phyloP scores from a whole-genome alignment of 2,113 vertebrate genomes.

The Nycticryphes semicollaris region DNA sequence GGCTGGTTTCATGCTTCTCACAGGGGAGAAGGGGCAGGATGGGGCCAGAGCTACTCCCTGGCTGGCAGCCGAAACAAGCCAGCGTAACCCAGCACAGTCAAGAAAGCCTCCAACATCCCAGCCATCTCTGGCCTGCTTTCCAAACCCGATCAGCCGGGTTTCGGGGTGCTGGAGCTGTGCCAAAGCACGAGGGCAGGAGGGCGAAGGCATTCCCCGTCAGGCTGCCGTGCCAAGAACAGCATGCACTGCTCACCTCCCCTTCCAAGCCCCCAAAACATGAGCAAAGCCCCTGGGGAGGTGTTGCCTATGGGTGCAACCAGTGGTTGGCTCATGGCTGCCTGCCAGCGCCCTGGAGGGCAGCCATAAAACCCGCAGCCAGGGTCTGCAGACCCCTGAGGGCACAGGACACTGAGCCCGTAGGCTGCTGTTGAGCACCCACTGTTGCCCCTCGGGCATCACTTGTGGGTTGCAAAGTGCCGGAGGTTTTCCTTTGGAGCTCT shows the following conservation, averaged over 20 bases:
- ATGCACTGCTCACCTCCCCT: neutral
- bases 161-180: neutral
- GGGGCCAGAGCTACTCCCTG: neutral
- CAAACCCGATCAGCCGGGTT: neutral
- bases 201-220: neutral
- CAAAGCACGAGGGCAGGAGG: neutral
- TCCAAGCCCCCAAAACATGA: fast-evolving
- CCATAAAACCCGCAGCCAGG: fast-evolving
- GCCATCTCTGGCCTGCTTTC: neutral
- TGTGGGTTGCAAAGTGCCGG: fast-evolving
- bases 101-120: neutral
- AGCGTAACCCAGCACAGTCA: neutral
- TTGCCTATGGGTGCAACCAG: neutral
- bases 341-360: neutral
- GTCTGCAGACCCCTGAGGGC: fast-evolving
- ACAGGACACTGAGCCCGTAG: fast-evolving
- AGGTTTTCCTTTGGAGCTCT: fast-evolving
- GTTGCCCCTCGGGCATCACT: neutral
- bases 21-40: neutral
- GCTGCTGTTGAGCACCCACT: fast-evolving
- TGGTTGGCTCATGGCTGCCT: neutral
- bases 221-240: neutral
- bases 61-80: neutral
- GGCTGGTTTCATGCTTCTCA: neutral
- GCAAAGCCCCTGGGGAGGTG: neutral